Evolutionary conservation across 2,113 vertebrate genomes (phyloP).

Genomic region (Pseudorasbora parva): DNA sequence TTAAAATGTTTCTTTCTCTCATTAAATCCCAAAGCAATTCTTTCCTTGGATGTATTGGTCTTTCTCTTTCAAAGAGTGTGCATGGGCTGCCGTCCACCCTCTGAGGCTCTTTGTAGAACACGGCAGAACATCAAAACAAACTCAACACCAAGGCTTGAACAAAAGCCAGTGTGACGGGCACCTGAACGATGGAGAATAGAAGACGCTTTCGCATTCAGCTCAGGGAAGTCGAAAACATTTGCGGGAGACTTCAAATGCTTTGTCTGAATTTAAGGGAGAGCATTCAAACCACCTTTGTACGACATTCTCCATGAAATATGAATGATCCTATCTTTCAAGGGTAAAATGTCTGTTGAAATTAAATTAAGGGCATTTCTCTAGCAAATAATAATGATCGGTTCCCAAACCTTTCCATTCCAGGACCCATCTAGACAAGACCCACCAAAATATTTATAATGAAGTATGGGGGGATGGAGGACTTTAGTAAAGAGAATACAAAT

Average conservation of each 20-base stretch:
- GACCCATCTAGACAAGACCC: too few species aligned
- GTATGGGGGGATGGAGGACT: too few species aligned
- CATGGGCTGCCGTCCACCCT: too few species aligned
- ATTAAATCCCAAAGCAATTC: conserved; percentile 8
- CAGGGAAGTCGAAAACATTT: conserved; percentile 62
- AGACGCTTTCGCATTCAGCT: conserved; percentile 7
- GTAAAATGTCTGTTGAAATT: conserved; percentile 60
- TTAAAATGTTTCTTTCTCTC: not conserved
- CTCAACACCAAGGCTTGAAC: not conserved
- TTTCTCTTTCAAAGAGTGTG: not conserved
- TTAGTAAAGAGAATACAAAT: too few species aligned
- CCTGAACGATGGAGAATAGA: not conserved
- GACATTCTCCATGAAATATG: conserved; percentile 51
- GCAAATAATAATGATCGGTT: not conserved
- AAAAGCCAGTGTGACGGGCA: not conserved
- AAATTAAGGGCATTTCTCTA: conserved; percentile 54
- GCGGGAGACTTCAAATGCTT: conserved; percentile 60
- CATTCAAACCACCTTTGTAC: conserved; percentile 37
- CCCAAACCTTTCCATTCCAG: too few species aligned
- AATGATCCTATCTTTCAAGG: conserved; percentile 51
- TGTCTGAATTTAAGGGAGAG: conserved; percentile 56
- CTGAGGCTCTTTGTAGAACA: conserved; percentile 26
- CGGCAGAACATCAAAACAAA: conserved; percentile 26
- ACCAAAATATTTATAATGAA: too few species aligned
- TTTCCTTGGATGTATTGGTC: not conserved